Conservation (phyloP, 2,888 invertebrate genomes). For the Coenonympha glycerion region DNA sequence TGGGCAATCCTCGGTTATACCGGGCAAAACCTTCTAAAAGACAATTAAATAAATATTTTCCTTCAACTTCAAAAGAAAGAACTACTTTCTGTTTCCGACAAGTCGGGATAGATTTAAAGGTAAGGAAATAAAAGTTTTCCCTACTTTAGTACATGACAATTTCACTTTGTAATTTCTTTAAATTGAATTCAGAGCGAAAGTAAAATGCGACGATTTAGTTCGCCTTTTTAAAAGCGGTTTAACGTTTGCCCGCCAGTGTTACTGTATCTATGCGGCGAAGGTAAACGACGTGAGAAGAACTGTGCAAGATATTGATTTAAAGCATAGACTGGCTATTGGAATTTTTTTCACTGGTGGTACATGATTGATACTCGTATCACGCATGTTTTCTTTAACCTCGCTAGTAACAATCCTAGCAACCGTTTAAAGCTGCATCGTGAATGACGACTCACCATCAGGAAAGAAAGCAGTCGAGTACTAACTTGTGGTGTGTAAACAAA, state of each 20-base stretch:
- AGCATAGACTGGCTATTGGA: background rate
- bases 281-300: background rate
- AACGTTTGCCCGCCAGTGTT: constrained; percentile 6
- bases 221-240: constrained; percentile 6
- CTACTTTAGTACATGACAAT: background rate
- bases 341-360: too few species aligned
- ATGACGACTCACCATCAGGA: too few species aligned
- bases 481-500: too few species aligned
- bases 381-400: too few species aligned
- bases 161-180: constrained; percentile 1
- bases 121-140: background rate
- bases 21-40: too few species aligned
- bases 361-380: too few species aligned
- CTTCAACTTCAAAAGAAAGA: background rate
- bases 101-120: background rate
- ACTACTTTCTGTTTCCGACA: background rate
- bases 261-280: background rate
- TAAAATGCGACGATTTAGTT: background rate
- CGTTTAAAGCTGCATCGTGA: too few species aligned
- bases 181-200: background rate
- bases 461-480: too few species aligned
- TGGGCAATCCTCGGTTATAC: too few species aligned
- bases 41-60: background rate
- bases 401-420: too few species aligned
- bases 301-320: background rate